phyloP scores from a whole-genome alignment of 2,888 invertebrate species.

The Eurytoma adleriae region DNA sequence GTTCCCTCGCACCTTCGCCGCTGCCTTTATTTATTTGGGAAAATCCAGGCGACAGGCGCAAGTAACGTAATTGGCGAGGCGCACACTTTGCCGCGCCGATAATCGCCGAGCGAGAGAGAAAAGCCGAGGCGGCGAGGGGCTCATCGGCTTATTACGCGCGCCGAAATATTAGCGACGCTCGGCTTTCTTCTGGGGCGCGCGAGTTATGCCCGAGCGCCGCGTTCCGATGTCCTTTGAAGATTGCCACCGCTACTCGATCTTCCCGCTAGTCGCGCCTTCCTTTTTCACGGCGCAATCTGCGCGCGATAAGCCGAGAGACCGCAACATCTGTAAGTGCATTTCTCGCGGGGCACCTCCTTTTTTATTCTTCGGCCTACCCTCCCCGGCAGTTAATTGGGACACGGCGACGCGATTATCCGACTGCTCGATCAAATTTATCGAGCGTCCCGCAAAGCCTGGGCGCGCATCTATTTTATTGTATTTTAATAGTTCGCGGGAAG shows the following conservation, averaged over 20 bases:
- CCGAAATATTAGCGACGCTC: background rate
- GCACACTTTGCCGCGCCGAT: too few relatives aligned
- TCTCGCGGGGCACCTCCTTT: background rate
- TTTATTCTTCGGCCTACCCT: slow-evolving; percentile 21
- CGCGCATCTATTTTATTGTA: slow-evolving; percentile 29
- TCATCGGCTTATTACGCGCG: background rate
- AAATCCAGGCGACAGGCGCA: too few relatives aligned
- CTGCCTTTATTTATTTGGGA: too few relatives aligned
- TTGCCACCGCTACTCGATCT: slow-evolving; percentile 40
- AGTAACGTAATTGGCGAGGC: too few relatives aligned
- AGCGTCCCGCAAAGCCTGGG: slow-evolving; percentile 17
- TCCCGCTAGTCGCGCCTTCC: slow-evolving; percentile 33
- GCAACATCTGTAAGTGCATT: slow-evolving; percentile 27
- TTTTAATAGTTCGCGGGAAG: slow-evolving; percentile 6
- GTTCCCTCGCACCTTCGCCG: too few relatives aligned
- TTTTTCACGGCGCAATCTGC: background rate
- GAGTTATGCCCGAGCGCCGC: background rate
- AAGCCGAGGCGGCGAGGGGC: too few relatives aligned
- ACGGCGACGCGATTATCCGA: slow-evolving; percentile 24
- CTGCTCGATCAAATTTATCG: slow-evolving; percentile 44
- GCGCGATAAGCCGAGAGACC: background rate
- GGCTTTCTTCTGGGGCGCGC: background rate
- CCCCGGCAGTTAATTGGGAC: slow-evolving; percentile 37
- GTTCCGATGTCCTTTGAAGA: slow-evolving; percentile 49
- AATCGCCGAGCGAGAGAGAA: too few relatives aligned